Evolutionary conservation across 2,113 vertebrate genomes (phyloP).

Genomic region (Nannobrachium achirus): DNA sequence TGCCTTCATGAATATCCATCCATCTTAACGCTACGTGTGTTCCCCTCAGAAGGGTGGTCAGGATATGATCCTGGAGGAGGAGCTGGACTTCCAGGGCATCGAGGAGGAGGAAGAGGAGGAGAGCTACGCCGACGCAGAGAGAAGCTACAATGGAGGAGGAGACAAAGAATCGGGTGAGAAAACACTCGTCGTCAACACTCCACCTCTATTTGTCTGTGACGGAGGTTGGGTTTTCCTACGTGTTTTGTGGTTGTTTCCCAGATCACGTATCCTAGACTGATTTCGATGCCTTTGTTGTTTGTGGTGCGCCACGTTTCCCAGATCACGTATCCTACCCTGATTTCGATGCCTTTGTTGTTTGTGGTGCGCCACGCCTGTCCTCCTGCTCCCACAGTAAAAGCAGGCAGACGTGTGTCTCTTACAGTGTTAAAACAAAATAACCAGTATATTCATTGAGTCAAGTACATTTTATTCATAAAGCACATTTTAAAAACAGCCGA

Average conservation of each 20-base stretch:
- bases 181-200: background rate
- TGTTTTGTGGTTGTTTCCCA: background rate
- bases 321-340: no score
- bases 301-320: no score
- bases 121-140: slow-evolving; percentile 36
- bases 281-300: no score
- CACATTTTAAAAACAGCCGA: no score
- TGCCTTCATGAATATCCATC: background rate
- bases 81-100: slow-evolving; percentile 87
- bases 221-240: background rate
- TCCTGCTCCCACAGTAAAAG: no score
- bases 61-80: slow-evolving; percentile 86
- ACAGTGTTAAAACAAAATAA: no score
- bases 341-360: no score
- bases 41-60: slow-evolving; percentile 84
- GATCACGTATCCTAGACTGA: background rate
- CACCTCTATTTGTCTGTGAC: background rate
- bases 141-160: slow-evolving; percentile 55
- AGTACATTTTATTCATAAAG: no score
- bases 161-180: slow-evolving; percentile 72
- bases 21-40: background rate
- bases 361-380: no score
- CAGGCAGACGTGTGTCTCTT: no score
- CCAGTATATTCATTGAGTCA: no score
- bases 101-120: slow-evolving; percentile 87